phyloP scores from a whole-genome alignment of 2,113 vertebrate species.

The Castor canadensis region DNA sequence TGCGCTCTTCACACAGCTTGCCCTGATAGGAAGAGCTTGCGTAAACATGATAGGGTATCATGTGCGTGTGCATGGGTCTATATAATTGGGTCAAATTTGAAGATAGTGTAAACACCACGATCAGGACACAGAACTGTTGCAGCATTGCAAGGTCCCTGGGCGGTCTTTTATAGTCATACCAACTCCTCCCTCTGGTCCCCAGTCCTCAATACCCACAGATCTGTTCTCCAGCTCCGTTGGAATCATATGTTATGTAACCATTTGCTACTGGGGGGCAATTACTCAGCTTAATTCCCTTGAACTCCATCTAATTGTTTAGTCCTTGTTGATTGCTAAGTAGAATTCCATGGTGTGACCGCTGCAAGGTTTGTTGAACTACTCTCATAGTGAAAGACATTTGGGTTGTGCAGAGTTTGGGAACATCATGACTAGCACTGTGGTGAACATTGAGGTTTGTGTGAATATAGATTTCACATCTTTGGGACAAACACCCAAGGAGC shows the following conservation, averaged over 20 bases:
- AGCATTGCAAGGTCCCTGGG: neutral
- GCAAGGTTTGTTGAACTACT: neutral
- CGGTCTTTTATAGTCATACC: rapidly evolving
- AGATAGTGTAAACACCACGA: too few species aligned
- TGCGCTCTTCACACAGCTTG: neutral
- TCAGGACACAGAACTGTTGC: neutral
- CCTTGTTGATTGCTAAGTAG: neutral
- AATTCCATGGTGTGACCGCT: neutral
- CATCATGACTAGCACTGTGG: rapidly evolving
- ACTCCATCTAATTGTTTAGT: neutral
- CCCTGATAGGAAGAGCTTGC: neutral
- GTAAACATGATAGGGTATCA: rapidly evolving
- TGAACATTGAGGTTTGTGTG: neutral
- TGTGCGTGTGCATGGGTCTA: too few species aligned
- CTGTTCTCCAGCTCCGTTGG: neutral
- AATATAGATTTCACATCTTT: neutral
- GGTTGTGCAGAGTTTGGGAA: neutral
- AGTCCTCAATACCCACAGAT: neutral
- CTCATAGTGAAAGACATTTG: neutral
- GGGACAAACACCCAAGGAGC: neutral
- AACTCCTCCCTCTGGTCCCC: neutral
- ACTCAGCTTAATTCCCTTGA: neutral
- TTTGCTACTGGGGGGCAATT: neutral
- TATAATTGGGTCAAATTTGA: neutral
- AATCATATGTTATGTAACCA: neutral